Percentiles rank a stretch among this genome's conserved stretches.
These are phyloP conservation scores for Emesis furor DNA, from an alignment of 2,888 invertebrate genomes.

Conservation along the genomic window DNA sequence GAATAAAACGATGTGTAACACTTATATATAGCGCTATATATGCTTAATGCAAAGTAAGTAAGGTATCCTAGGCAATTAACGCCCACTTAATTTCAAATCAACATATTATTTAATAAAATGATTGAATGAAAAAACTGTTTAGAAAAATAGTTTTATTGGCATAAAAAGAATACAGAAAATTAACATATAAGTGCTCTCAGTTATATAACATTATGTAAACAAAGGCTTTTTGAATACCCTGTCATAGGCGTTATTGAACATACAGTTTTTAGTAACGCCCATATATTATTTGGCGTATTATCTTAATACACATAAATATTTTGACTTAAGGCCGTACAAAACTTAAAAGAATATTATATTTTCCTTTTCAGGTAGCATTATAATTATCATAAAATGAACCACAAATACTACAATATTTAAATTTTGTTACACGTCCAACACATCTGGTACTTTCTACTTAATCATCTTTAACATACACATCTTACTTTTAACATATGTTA, in stretches of 20 bases:
- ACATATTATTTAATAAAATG: not conserved
- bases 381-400: constrained; percentile 25
- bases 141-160: not conserved
- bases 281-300: not conserved
- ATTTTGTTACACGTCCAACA: constrained; percentile 29
- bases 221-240: not conserved
- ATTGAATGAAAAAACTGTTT: constrained; percentile 3
- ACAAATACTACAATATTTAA: constrained; percentile 35
- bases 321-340: constrained; percentile 25
- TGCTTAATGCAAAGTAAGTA: too few relatives aligned
- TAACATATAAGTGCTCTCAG: constrained; percentile 4
- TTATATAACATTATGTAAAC: not conserved
- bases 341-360: constrained; percentile 33
- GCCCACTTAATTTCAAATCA: not conserved
- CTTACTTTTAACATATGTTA: constrained; percentile 26
- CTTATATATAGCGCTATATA: too few relatives aligned
- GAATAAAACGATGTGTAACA: too few relatives aligned
- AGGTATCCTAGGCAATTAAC: not conserved
- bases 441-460: constrained; percentile 34
- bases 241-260: not conserved
- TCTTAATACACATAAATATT: constrained; percentile 36
- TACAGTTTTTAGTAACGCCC: not conserved
- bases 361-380: constrained; percentile 24
- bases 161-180: not conserved
- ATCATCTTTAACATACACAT: constrained; percentile 40